Evolutionary conservation across 2,113 vertebrate species (phyloP).

Genomic region (Labeo catla): DNA sequence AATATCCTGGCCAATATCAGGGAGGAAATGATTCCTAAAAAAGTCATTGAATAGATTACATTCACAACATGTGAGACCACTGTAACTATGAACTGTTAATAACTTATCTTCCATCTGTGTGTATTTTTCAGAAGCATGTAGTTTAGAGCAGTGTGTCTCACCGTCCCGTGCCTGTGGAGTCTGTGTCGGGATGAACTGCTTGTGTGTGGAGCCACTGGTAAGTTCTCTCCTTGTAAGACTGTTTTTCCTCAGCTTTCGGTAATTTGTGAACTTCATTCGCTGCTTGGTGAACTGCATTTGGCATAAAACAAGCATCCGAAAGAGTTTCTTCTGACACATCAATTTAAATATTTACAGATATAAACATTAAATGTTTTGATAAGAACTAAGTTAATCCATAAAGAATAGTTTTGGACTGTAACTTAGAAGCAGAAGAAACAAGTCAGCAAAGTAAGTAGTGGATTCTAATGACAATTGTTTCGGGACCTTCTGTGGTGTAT

Average conservation of each 20-base stretch:
- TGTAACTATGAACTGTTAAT: not conserved
- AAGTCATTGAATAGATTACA: conserved; percentile 3
- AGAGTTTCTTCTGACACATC: conserved; percentile 18
- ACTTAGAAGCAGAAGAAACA: not conserved
- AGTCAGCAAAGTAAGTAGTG: conserved; percentile 8
- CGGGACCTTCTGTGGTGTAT: conserved; percentile 30
- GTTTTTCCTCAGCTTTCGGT: conserved; percentile 33
- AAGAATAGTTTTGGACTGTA: not conserved
- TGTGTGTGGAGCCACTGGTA: conserved; percentile 79
- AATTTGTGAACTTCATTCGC: conserved; percentile 48
- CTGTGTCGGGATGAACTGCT: conserved; percentile 66
- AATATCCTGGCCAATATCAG: conserved; percentile 81
- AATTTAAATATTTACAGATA: not conserved
- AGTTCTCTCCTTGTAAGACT: conserved; percentile 71
- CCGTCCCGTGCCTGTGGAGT: conserved; percentile 73
- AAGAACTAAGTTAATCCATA: not conserved
- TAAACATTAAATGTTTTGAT: not conserved
- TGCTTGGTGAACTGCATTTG: conserved; percentile 69
- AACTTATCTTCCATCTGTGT: not conserved
- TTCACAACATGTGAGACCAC: conserved; percentile 7
- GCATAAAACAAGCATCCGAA: conserved; percentile 61
- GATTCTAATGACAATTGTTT: conserved; percentile 57
- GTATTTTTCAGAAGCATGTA: not conserved
- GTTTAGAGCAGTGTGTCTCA: conserved; percentile 71
- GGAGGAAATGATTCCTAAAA: conserved; percentile 82